Conservation (phyloP, 37 sponge, comb jelly and placozoan species). For the Mnemiopsis leidyi region DNA sequence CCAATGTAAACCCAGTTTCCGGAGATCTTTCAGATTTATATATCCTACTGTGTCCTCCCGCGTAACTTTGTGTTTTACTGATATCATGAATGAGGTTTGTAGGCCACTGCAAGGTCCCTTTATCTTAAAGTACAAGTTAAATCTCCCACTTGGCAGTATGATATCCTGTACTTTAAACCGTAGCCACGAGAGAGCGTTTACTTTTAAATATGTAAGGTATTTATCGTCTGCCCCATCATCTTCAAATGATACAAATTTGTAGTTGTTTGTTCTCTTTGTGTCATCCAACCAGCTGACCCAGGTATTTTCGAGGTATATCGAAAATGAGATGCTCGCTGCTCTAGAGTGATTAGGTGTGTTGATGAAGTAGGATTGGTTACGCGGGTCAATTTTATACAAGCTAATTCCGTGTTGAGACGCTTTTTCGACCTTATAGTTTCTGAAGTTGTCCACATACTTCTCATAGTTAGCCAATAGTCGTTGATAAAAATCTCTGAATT, state of each 20-base stretch:
- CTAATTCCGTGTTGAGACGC: not conserved
- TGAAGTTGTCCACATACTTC: not conserved
- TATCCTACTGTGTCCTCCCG: not conserved
- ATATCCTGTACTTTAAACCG: not conserved
- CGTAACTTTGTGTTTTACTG: not conserved
- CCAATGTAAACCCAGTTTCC: not conserved
- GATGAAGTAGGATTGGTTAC: not conserved
- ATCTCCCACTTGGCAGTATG: not conserved
- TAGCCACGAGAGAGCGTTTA: not conserved
- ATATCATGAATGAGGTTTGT: not conserved
- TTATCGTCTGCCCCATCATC: not conserved
- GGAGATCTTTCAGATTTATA: not conserved
- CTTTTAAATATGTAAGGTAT: not conserved
- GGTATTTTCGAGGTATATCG: not conserved
- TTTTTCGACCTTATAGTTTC: not conserved
- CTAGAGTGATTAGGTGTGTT: not conserved
- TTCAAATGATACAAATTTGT: not conserved
- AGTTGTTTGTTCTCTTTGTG: not conserved
- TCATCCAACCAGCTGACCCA: not conserved
- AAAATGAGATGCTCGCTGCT: not conserved
- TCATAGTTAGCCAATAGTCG: not conserved
- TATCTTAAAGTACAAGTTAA: not conserved
- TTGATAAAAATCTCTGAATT: slow-evolving; percentile 9
- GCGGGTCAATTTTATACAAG: not conserved
- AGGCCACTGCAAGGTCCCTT: not conserved